Percentiles rank a stretch among this genome's conserved stretches.
Evolutionary conservation across 2,888 invertebrate genomes (phyloP).

Genomic region (Polyommatus icarus): DNA sequence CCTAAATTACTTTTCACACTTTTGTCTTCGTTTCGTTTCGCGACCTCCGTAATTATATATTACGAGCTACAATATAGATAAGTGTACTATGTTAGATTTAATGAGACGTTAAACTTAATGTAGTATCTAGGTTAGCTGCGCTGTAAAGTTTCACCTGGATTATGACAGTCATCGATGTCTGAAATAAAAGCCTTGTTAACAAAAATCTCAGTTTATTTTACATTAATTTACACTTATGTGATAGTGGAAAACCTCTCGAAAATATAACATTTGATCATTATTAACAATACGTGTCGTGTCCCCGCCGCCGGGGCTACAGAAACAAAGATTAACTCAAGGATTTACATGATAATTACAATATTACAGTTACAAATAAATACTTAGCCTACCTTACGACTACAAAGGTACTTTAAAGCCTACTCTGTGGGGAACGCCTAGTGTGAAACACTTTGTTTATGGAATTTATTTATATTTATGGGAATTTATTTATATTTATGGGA

Average conservation of each 20-base stretch:
- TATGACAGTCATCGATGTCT: background rate
- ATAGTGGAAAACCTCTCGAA: slow-evolving; percentile 65
- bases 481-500: slow-evolving; percentile 15
- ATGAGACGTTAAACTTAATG: background rate
- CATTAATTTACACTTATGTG: slow-evolving; percentile 78
- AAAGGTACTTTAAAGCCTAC: slow-evolving; percentile 75
- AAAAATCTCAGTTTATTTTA: slow-evolving; percentile 79
- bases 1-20: slow-evolving; percentile 42
- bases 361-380: slow-evolving; percentile 76
- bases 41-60: background rate
- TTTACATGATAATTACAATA: slow-evolving; percentile 67
- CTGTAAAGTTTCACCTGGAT: background rate
- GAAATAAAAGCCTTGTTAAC: slow-evolving; percentile 52
- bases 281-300: slow-evolving; percentile 17
- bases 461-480: background rate
- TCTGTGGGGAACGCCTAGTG: slow-evolving; percentile 64
- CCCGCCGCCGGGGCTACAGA: slow-evolving; percentile 30
- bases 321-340: slow-evolving; percentile 50
- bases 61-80: background rate
- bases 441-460: slow-evolving; percentile 52
- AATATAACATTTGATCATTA: slow-evolving; percentile 66
- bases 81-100: background rate
- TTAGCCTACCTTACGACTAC: slow-evolving; percentile 68
- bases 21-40: slow-evolving; percentile 7
- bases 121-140: background rate